Conservation (phyloP, 2,797 vertebrate genomes). For the Helostoma temminkii region DNA sequence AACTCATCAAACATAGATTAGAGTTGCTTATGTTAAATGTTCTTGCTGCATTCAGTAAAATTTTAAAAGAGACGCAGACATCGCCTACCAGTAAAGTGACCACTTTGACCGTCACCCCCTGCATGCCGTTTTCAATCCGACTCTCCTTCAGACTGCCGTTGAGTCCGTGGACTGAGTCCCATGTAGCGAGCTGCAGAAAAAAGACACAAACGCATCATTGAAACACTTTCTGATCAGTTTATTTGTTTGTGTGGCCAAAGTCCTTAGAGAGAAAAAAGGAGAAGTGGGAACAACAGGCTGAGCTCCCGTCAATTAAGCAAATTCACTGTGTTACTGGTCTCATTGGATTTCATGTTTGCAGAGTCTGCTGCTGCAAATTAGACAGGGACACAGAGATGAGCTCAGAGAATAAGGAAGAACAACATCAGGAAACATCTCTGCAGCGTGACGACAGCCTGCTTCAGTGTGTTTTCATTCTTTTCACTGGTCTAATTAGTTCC, state of each 20-base stretch:
- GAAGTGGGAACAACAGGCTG: background rate
- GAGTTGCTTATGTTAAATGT: too few species aligned
- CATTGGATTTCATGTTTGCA: slow-evolving; percentile 2
- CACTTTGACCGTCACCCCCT: slow-evolving; percentile 96
- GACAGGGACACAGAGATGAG: slow-evolving; percentile 12
- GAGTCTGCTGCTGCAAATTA: slow-evolving; percentile 10
- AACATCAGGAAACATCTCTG: background rate
- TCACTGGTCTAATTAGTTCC: slow-evolving; percentile 36
- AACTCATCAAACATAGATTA: too few species aligned
- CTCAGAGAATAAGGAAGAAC: background rate
- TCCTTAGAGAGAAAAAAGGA: background rate
- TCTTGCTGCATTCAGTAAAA: too few species aligned
- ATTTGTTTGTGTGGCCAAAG: slow-evolving; percentile 13
- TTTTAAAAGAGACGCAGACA: too few species aligned
- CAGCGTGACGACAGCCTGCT: slow-evolving; percentile 16
- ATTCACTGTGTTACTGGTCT: slow-evolving; percentile 11
- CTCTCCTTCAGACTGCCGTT: slow-evolving; percentile 97
- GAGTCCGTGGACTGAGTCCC: slow-evolving; percentile 93
- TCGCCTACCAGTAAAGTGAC: slow-evolving; percentile 93
- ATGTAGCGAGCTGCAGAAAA: slow-evolving; percentile 89
- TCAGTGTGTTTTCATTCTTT: background rate
- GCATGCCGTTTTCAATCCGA: slow-evolving; percentile 94
- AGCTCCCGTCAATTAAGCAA: slow-evolving; percentile 9
- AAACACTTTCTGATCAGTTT: background rate
- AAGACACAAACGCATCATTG: background rate